These are phyloP conservation scores for Myrmophylax atrothorax DNA, from an alignment of 2,113 vertebrate species.

Conservation along the genomic window DNA sequence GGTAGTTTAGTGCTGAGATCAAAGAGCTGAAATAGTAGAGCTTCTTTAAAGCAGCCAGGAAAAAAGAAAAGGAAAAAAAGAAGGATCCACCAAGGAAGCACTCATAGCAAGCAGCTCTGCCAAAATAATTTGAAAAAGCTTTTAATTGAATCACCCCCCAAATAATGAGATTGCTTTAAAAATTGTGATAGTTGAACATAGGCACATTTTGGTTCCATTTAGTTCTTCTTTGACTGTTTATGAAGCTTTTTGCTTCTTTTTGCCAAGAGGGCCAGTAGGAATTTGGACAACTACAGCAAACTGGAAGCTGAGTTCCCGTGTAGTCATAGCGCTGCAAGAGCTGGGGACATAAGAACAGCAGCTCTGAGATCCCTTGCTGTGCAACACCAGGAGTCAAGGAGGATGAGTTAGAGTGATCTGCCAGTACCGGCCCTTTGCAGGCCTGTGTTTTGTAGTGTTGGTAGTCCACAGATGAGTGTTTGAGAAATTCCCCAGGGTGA, in stretches of 20 bases:
- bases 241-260: neutral
- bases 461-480: neutral
- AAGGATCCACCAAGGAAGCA: neutral
- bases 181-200: neutral
- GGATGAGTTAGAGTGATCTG: neutral
- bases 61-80: neutral
- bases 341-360: neutral
- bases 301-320: neutral
- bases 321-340: neutral
- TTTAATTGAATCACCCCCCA: neutral
- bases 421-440: neutral
- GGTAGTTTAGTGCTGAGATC: constrained; percentile 18
- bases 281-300: neutral
- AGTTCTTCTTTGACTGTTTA: neutral
- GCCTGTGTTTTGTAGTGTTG: neutral
- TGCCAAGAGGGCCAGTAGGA: neutral
- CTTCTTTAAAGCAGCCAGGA: neutral
- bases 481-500: neutral
- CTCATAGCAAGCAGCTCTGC: neutral
- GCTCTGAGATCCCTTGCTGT: neutral
- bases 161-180: neutral
- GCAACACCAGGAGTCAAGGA: neutral
- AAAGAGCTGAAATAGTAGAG: constrained; percentile 22
- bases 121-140: neutral
- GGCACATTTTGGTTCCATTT: neutral